Base-by-base conservation (phyloP, 1,140 invertebrate species). In the Pseudomyrmex dendroicus region DNA sequence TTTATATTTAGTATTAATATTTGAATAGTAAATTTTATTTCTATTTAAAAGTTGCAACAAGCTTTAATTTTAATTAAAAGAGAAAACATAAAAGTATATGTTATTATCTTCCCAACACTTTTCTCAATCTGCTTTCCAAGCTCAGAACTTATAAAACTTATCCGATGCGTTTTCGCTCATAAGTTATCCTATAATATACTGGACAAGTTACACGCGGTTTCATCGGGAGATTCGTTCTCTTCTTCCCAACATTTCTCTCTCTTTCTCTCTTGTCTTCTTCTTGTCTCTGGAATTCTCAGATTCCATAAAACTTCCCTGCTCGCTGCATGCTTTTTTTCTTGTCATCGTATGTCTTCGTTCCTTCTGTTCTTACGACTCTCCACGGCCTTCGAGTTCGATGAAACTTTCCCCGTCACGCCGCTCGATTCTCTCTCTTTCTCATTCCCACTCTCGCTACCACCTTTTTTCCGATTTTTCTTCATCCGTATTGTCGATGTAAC, bases 271-370 rank as follows among this genome's bases (percentile, higher is more conserved):
- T 50, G 35, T 82, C 78, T 74, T 57, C 68, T 82, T 70, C 76
- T 80, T 80, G 76, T 80, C 66, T n/a, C 22, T 66, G 2, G 57
- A 52, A 56, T 70, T 70, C 72, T 84, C 54, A 84, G 67, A 85
- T 63, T 85, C 82, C 66, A 85, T 85, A 85, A 78, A 85, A 85
- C 84, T 84, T 86, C 66, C 35, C 56, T 76, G 67, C 66, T 80
- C 83, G 35, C 57, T 52, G 64, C 68, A 56, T 62, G 50, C 74
- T 80, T 73, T 80, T 63, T 59, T 57, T 25, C 78, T 74, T 62
- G 50, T 50, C 72, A 66, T 61, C 50, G 70, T 76, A 57, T 54
- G 57, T 68, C 56, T 68, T 82, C 59, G 63, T 57, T 59, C 54
- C 25, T 83, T 68, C 73, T 61, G 48, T 73, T 84, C 73, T 84